Conservation (phyloP, 2,888 invertebrate species). For the Eilema caniola region DNA sequence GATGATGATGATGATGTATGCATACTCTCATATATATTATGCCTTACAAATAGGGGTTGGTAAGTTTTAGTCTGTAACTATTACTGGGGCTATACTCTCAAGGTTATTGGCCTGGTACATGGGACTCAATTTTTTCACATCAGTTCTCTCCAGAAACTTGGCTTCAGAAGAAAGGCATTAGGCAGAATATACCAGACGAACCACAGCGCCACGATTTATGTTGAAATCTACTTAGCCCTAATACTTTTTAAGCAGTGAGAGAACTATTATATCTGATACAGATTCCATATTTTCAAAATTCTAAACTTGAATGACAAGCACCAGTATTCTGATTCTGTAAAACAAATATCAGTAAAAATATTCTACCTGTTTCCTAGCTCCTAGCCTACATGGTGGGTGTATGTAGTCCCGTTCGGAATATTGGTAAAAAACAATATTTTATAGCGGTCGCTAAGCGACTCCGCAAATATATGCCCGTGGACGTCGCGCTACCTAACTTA, state of each 20-base stretch:
- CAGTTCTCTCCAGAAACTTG: background rate
- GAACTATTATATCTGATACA: background rate
- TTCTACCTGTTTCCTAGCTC: conserved; percentile 41
- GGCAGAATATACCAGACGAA: too few relatives aligned
- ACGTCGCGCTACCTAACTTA: conserved; percentile 48
- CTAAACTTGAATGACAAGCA: background rate
- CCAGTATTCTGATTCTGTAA: background rate
- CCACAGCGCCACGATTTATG: too few relatives aligned
- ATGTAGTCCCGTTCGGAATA: conserved; percentile 66
- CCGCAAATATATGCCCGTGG: conserved; percentile 72
- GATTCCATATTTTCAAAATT: background rate
- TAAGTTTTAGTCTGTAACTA: too few relatives aligned
- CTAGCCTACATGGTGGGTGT: conserved; percentile 56
- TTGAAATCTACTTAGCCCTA: too few relatives aligned
- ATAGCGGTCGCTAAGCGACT: conserved; percentile 76
- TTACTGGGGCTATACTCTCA: too few relatives aligned
- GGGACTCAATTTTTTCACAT: background rate
- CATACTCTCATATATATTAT: too few relatives aligned
- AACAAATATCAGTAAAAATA: background rate
- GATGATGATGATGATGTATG: too few relatives aligned
- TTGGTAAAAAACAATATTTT: conserved; percentile 83
- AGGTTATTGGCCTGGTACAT: too few relatives aligned
- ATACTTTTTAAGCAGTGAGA: background rate
- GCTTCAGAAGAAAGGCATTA: too few relatives aligned
- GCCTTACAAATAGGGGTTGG: too few relatives aligned